Percentiles rank a stretch among this genome's conserved stretches.
Conservation (phyloP, 2,113 vertebrate species). For the Chionomys nivalis region DNA sequence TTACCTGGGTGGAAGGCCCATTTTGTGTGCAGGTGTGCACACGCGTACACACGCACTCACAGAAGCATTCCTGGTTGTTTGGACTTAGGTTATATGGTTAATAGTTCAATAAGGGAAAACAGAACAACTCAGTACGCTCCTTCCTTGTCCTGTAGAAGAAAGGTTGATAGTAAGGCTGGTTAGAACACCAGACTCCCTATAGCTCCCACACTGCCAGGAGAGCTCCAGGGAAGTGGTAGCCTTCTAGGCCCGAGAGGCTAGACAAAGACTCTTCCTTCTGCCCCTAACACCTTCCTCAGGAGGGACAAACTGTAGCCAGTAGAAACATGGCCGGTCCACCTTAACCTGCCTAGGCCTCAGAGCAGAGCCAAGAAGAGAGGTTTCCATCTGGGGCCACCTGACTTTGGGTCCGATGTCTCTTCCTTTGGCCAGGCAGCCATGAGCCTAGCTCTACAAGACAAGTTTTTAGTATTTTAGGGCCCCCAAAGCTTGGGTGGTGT, state of each 20-base stretch:
- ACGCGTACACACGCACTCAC: not conserved
- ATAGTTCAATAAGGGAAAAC: not conserved
- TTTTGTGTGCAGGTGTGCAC: not conserved
- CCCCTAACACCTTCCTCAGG: not conserved
- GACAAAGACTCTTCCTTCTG: not conserved
- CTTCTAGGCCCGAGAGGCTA: not conserved
- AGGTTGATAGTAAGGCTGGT: constrained; percentile 24
- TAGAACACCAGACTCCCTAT: constrained; percentile 1
- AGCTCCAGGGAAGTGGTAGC: not conserved
- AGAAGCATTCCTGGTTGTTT: constrained; percentile 59
- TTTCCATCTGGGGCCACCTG: not conserved
- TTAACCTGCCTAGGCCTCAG: not conserved
- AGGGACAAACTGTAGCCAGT: not conserved
- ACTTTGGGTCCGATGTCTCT: not conserved
- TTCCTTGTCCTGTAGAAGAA: constrained; percentile 13
- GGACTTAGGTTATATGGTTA: constrained; percentile 44
- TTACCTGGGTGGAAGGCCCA: not conserved
- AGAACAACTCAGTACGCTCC: constrained; percentile 45
- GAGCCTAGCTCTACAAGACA: not conserved
- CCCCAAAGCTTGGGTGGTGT: not conserved
- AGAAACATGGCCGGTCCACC: not conserved
- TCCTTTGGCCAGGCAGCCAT: not conserved
- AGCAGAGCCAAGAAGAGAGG: not conserved
- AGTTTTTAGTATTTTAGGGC: not conserved
- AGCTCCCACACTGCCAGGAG: constrained; percentile 13